phyloP scores from a whole-genome alignment of 2,113 vertebrate species.

The Syngnathus typhle region DNA sequence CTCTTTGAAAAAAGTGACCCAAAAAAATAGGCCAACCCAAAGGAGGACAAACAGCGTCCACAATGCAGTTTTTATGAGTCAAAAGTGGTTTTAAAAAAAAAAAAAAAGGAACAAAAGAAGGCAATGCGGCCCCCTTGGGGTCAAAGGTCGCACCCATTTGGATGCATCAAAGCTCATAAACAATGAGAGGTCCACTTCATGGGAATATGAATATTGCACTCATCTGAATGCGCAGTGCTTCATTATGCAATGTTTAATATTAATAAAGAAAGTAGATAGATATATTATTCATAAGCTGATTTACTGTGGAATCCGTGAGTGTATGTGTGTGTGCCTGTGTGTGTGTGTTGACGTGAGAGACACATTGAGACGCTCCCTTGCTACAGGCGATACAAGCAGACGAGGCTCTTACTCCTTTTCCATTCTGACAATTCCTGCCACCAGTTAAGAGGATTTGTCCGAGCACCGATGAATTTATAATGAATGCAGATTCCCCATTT shows the following conservation, averaged over 20 bases:
- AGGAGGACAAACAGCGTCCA: neutral
- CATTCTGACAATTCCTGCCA: slow-evolving; percentile 72
- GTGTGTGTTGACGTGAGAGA: slow-evolving; percentile 53
- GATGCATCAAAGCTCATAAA: slow-evolving; percentile 49
- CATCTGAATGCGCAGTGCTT: slow-evolving; percentile 62
- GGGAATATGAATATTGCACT: slow-evolving; percentile 65
- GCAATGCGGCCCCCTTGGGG: neutral
- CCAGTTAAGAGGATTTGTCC: slow-evolving; percentile 74
- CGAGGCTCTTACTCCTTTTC: slow-evolving; percentile 64
- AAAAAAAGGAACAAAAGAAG: no score
- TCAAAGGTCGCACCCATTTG: slow-evolving; percentile 15
- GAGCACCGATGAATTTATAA: slow-evolving; percentile 75
- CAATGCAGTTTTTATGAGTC: slow-evolving; percentile 15
- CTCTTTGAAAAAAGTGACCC: neutral
- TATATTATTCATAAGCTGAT: slow-evolving; percentile 78
- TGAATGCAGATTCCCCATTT: slow-evolving; percentile 71
- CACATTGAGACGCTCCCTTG: slow-evolving; percentile 65
- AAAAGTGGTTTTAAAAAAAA: neutral
- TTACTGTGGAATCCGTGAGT: slow-evolving; percentile 50
- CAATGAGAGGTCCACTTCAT: slow-evolving; percentile 59
- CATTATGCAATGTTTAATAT: slow-evolving; percentile 74
- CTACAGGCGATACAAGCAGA: slow-evolving; percentile 63
- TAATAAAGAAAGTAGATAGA: slow-evolving; percentile 70
- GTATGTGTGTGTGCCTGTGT: slow-evolving; percentile 21
- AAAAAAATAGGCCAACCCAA: slow-evolving; percentile 21